These are phyloP conservation scores for Orchesella cincta DNA, from an alignment of 1,140 invertebrate genomes.

Conservation along the genomic window DNA sequence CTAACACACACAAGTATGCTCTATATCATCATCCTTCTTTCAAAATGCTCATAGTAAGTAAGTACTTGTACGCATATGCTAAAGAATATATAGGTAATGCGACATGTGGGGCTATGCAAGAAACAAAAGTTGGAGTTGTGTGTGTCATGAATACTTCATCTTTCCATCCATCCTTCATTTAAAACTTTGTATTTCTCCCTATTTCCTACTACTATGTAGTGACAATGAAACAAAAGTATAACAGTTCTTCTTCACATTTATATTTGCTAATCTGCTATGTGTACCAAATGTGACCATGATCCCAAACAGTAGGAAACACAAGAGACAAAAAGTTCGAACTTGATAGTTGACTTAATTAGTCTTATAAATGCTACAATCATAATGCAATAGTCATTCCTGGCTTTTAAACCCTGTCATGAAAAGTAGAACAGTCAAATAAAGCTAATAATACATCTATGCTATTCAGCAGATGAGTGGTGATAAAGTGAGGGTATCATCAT, in stretches of 20 bases:
- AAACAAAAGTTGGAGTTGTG: not conserved
- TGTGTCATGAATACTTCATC: too few relatives aligned
- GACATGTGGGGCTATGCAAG: not conserved
- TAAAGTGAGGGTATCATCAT: slow-evolving; percentile 21
- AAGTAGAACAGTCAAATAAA: slow-evolving; percentile 9
- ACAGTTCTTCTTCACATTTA: too few relatives aligned
- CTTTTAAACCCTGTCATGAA: not conserved
- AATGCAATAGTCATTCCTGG: not conserved
- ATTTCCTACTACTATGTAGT: too few relatives aligned
- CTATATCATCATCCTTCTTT: not conserved
- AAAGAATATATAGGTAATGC: not conserved
- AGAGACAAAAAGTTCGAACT: not conserved
- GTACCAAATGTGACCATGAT: too few relatives aligned
- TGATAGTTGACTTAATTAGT: not conserved
- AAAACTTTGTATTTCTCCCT: too few relatives aligned
- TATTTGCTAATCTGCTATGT: too few relatives aligned
- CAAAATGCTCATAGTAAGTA: too few relatives aligned
- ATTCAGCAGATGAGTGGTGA: slow-evolving; percentile 19
- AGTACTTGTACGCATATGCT: too few relatives aligned
- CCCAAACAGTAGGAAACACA: not conserved
- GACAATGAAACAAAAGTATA: too few relatives aligned
- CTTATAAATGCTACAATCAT: not conserved
- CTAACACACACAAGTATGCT: not conserved
- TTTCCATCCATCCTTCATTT: too few relatives aligned
- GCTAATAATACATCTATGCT: not conserved